Percentiles rank a stretch among this genome's conserved stretches.
These are phyloP conservation scores for Steinernema khuongi DNA, from an alignment of 1,140 invertebrate genomes.

Conservation along the genomic window DNA sequence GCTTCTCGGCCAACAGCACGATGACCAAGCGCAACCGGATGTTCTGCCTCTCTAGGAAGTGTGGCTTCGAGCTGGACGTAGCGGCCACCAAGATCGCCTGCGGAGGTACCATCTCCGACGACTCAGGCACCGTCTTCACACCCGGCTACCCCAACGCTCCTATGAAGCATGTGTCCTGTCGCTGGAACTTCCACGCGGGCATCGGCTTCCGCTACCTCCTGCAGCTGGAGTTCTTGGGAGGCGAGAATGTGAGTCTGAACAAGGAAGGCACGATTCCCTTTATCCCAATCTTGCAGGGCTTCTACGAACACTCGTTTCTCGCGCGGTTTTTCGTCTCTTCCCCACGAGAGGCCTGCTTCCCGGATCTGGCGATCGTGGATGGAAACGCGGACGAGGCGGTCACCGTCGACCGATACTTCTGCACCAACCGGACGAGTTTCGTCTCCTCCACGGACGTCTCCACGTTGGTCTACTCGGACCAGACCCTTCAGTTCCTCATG, in stretches of 20 bases:
- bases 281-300: background rate
- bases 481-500: slow-evolving; percentile 21
- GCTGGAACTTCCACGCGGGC: slow-evolving; percentile 48
- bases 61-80: slow-evolving; percentile 47
- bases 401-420: slow-evolving; percentile 32
- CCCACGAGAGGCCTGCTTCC: slow-evolving; percentile 15
- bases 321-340: too few relatives aligned
- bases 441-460: slow-evolving; percentile 40
- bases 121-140: slow-evolving; percentile 35
- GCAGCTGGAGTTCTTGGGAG: slow-evolving; percentile 43
- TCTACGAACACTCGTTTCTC: background rate
- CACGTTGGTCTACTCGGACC: slow-evolving; percentile 35
- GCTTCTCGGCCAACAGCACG: slow-evolving; percentile 27
- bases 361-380: slow-evolving; percentile 41
- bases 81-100: slow-evolving; percentile 37
- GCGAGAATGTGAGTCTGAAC: slow-evolving; percentile 20
- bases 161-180: slow-evolving; percentile 38
- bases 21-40: background rate
- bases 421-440: slow-evolving; percentile 43
- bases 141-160: slow-evolving; percentile 47
- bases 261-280: background rate
- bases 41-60: slow-evolving; percentile 45
- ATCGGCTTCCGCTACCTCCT: slow-evolving; percentile 48
- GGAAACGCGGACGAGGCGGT: slow-evolving; percentile 20
- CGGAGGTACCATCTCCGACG: slow-evolving; percentile 47